Evolutionary conservation across 2,113 vertebrate species (phyloP), one percentile per base, ranked within the genome.

Genomic region (Sakesphorus luctuosus): DNA sequence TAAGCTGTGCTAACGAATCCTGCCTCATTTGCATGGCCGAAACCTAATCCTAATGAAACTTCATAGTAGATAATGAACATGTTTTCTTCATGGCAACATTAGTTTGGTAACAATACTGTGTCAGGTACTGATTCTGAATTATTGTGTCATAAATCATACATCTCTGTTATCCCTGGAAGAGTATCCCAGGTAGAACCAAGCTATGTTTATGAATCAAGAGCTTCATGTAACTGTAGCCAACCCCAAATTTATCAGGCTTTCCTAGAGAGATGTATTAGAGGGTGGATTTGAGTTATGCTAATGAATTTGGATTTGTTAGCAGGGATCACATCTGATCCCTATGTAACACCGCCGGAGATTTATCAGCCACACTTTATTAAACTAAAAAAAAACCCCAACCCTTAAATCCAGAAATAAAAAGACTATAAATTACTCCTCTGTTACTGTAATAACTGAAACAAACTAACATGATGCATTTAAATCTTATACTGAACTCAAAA

Each of bases 21-120:
- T 96, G 93, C 96, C 94, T 98, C 97, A 97, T 96, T 96, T 97
- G 94, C 95, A 97, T 98, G 94, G 93, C 91, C 86, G 84, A 95
- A 97, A 97, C 83, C 92, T 97, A 97, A 97, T 97, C 96, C 93
- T 97, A 97, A 95, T 94, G 95, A 96, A 95, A 90, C 95, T 96
- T 95, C 93, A 95, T 96, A 94, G 96, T 86, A 94, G 94, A 95
- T 94, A 98, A 95, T 73, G 66, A 88, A 90, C 23, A 68, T 63
- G 74, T 86, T 90, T 97, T 95, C 85, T 89, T 95, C 87, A 62
- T 49, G 75, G 91, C 78, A 93, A 84, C 73, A 52, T 72, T 84
- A 82, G 43, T 82, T 72, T 88, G 66, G 74, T 73, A 68, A 74
- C 67, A 94, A 91, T 87, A 79, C 73, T 28, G 33, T 43, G 82